phyloP scores from a whole-genome alignment of 2,797 vertebrate genomes.

The Sebastes dallii region DNA sequence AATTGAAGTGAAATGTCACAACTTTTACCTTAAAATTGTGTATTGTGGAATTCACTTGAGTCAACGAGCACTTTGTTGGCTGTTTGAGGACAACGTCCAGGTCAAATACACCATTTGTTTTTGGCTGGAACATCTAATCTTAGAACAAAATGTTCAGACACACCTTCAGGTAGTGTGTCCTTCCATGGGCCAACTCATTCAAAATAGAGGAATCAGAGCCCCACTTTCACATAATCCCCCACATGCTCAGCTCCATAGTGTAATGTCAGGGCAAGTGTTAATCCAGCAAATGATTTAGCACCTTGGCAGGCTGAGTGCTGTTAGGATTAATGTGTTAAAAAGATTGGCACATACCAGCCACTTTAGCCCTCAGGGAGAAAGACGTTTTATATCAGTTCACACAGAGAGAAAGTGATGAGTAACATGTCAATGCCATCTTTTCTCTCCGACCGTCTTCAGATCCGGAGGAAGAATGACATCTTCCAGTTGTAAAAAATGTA shows the following conservation, averaged over 20 bases:
- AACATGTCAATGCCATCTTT: not conserved
- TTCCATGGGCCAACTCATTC: not conserved
- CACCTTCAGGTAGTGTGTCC: not conserved
- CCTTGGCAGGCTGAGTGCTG: conserved; percentile 35
- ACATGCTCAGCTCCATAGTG: conserved; percentile 42
- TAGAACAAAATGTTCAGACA: not conserved
- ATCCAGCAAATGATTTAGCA: conserved; percentile 56
- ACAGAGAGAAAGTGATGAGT: not conserved
- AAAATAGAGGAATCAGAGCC: conserved; percentile 1
- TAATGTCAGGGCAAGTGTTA: conserved; percentile 42
- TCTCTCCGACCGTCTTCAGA: not conserved
- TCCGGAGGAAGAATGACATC: not conserved
- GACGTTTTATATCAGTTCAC: not conserved
- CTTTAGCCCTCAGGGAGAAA: conserved; percentile 13
- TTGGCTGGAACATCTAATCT: not conserved
- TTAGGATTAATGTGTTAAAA: conserved; percentile 47
- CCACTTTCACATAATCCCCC: conserved; percentile 27
- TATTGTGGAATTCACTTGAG: not conserved
- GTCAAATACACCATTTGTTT: not conserved
- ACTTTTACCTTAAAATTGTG: not conserved
- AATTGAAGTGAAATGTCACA: not conserved
- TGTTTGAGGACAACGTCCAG: not conserved
- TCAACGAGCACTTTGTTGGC: not conserved
- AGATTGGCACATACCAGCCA: conserved; percentile 28
- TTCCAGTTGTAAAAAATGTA: not conserved